Evolutionary conservation across 2,888 invertebrate genomes (phyloP).

Genomic region (Coleophora deauratella): DNA sequence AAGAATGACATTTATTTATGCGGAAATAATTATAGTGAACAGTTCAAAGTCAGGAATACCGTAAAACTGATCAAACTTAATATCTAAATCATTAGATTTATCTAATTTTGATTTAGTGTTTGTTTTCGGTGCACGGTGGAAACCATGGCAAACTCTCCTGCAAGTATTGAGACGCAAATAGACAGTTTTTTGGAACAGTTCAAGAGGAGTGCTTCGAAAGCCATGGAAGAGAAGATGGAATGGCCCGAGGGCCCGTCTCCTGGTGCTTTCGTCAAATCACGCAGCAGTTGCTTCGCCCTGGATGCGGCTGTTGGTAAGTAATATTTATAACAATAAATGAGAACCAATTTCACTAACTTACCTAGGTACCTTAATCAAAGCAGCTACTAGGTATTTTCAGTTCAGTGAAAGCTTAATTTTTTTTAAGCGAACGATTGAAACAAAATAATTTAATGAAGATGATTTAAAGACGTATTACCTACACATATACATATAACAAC

Average conservation of each 20-base stretch:
- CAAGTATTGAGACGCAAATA: slow-evolving; percentile 86
- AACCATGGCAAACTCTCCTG: slow-evolving; percentile 78
- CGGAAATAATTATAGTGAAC: slow-evolving; percentile 25
- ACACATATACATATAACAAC: too few species aligned
- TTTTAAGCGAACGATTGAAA: too few species aligned
- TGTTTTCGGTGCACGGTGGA: slow-evolving; percentile 68
- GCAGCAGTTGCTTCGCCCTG: slow-evolving; percentile 66
- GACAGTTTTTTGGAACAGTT: slow-evolving; percentile 89
- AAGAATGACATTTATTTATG: slow-evolving; percentile 38
- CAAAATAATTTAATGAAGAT: too few species aligned
- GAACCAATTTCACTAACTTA: too few species aligned
- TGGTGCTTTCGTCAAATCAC: slow-evolving; percentile 60
- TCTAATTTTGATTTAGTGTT: slow-evolving; percentile 31
- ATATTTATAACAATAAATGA: background rate
- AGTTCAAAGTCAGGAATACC: slow-evolving; percentile 19
- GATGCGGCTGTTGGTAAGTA: slow-evolving; percentile 57
- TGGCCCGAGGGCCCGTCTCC: slow-evolving; percentile 67
- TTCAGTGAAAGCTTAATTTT: too few species aligned
- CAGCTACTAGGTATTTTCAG: too few species aligned
- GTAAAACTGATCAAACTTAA: slow-evolving; percentile 23
- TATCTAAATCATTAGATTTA: too few species aligned
- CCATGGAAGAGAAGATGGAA: slow-evolving; percentile 78
- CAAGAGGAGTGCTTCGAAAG: slow-evolving; percentile 84
- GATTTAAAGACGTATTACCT: too few species aligned
- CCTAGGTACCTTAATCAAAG: too few species aligned